Evolutionary conservation across 2,113 vertebrate genomes (phyloP), one percentile per base, ranked within the genome.

Genomic region (Reinhardtius hippoglossoides): DNA sequence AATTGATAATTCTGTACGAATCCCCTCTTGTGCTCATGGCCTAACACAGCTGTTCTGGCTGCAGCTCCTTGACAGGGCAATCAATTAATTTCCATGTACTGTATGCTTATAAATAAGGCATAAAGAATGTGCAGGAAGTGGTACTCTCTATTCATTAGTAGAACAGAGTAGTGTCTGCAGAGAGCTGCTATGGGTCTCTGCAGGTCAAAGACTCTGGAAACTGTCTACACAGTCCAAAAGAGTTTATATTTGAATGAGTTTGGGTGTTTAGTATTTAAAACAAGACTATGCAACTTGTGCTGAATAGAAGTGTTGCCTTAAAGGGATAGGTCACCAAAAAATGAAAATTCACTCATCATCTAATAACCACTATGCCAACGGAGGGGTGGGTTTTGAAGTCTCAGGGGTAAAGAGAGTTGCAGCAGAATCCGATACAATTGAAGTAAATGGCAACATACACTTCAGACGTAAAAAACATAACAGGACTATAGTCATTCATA

Each of bases 41-140:
- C 57, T 37, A 9, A 44, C 21, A 61, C 58, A n/a, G 35, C 42
- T 78, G 31, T 54, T 78, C 27, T 60, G 18, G 40, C 27, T 78
- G 31, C 62, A 63, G n/a, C 23, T 67, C 66, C 48, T 50, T 63
- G 65, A 78, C 56, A 44, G 24, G 59, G 44, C 67, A 55, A 71
- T 76, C 58, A 44, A 65, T 78, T 68, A 26, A 78, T 64, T 72
- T 37, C 57, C 61, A 10, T 59, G 66, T 31, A 31, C 27, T 31
- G 27, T 67, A 21, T 57, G 24, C 65, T 74, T 71, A 78, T 74
- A 66, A 74, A 71, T 81, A 71, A 76, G 60, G 57, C 78, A 70
- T 61, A 27, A 65, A 66, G 15, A 58, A 50, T 20, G 2, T 52
- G 46, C 14, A 52, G 37, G 37, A 12, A 10, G 37, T 40, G 37